Percentiles rank a stretch among this genome's conserved stretches.
These are phyloP conservation scores for Tetropium fuscum DNA, from an alignment of 2,888 invertebrate species.

Conservation along the genomic window DNA sequence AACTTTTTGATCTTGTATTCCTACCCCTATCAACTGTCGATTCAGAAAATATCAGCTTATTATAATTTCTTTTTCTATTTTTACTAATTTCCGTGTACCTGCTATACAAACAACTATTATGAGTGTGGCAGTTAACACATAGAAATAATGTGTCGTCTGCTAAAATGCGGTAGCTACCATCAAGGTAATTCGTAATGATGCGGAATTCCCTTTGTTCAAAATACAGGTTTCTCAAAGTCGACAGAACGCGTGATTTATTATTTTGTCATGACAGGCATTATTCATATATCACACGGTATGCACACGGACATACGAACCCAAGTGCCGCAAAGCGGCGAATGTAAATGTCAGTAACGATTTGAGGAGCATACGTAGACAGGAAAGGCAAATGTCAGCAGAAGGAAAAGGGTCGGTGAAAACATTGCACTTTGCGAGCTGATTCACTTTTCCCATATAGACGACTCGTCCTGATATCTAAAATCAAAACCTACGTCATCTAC, in stretches of 20 bases:
- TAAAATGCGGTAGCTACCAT: slow-evolving; percentile 30
- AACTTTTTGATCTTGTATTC: no score
- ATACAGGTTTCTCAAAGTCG: slow-evolving; percentile 38
- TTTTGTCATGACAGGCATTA: slow-evolving; percentile 35
- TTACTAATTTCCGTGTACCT: slow-evolving; percentile 6
- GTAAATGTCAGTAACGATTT: slow-evolving; percentile 15
- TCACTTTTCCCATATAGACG: no score
- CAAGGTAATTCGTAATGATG: slow-evolving; percentile 27
- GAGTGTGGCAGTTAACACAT: no score
- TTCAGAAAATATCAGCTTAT: neutral
- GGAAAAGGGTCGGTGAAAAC: neutral
- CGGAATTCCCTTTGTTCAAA: neutral
- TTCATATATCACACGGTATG: slow-evolving; percentile 36
- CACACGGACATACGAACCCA: slow-evolving; percentile 25
- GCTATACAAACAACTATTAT: slow-evolving; percentile 32
- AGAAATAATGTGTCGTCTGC: slow-evolving; percentile 39
- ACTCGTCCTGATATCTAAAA: no score
- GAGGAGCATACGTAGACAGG: neutral
- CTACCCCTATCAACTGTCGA: neutral
- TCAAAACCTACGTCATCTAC: neutral
- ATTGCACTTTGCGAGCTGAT: neutral
- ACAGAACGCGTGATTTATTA: slow-evolving; percentile 41
- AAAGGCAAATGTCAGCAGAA: neutral
- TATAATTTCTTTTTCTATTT: neutral
- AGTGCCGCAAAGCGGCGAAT: slow-evolving; percentile 13